Base-by-base conservation (phyloP, 2,797 vertebrate species). In the Alectoris magna region DNA sequence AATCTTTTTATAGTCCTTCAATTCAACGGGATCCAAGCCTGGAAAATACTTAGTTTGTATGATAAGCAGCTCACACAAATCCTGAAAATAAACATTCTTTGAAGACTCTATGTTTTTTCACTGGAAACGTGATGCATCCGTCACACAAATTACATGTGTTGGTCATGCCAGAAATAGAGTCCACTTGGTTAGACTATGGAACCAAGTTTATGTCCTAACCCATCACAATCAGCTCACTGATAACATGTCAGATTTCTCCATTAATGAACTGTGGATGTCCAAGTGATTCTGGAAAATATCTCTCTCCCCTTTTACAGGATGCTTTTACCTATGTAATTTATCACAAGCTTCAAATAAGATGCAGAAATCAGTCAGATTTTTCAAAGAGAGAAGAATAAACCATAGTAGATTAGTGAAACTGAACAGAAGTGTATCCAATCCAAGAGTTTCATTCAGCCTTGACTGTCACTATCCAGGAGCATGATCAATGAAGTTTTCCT, bases 1-100 rank as follows among this genome's bases (percentile, higher is more conserved):
- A 91, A 96, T 96, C 66, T 95, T 96, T 96, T 93, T 87, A 92
- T 41, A 95, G 84, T 78, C 80, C 75, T 92, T 82, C 91, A 88
- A 69, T 87, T 96, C 89, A 96, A 92, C 94, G 94, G 93, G 31
- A 93, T 79, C 39, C 64, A 96, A 81, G 62, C 70, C 60, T 87
- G 64, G 72, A 94, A 94, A 34, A 81, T 26, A 78, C 16, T 79
- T 64, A 31, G 24, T 56, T 56, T n/a, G 17, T 56, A 31, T 56
- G 66, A 85, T 86, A 93, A 96, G 84, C 84, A 86, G 92, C 69
- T 96, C 78, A 68, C 22, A 87, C 31, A 95, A 93, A 94, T 93
- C 71, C 70, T 79, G 53, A 51, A 77, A 73, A 78, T 59, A 41
- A 67, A 64, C 5, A 34, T 60, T 82, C 66, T 96, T 90, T 94